Evolutionary conservation across 2,797 vertebrate species (phyloP).

Genomic region (Acridotheres tristis): DNA sequence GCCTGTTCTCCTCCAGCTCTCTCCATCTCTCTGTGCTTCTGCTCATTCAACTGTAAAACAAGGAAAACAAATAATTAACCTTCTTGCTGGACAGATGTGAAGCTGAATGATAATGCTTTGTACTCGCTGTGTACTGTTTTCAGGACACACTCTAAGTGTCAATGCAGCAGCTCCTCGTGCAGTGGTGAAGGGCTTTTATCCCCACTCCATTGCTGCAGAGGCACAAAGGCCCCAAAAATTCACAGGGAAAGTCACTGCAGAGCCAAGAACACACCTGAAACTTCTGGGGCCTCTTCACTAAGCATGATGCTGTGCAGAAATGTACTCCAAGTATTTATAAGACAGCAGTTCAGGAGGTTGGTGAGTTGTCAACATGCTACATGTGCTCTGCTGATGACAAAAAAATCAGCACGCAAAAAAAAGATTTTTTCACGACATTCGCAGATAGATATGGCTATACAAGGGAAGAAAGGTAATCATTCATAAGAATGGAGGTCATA

Average conservation of each 20-base stretch:
- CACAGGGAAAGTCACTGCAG: neutral
- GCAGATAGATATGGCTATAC: neutral
- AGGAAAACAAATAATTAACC: constrained; percentile 64
- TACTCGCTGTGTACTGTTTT: neutral
- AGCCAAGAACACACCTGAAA: neutral
- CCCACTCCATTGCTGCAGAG: neutral
- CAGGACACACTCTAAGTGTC: neutral
- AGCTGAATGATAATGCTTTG: constrained; percentile 37
- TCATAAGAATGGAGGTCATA: neutral
- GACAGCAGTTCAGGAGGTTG: neutral
- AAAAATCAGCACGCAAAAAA: neutral
- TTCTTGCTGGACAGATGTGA: neutral
- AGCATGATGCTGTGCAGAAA: neutral
- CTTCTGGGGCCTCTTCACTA: neutral
- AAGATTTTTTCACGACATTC: neutral
- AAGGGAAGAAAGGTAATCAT: neutral
- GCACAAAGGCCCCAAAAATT: neutral
- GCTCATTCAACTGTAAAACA: constrained; percentile 52
- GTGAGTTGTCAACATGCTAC: neutral
- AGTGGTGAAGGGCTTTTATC: neutral
- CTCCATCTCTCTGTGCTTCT: constrained; percentile 14
- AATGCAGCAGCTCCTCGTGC: neutral
- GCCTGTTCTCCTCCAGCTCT: constrained; percentile 27
- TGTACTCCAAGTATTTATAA: neutral
- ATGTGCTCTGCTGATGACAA: neutral